Evolutionary conservation across 2,113 vertebrate genomes (phyloP).

Genomic region (Protomyctophum bolini): DNA sequence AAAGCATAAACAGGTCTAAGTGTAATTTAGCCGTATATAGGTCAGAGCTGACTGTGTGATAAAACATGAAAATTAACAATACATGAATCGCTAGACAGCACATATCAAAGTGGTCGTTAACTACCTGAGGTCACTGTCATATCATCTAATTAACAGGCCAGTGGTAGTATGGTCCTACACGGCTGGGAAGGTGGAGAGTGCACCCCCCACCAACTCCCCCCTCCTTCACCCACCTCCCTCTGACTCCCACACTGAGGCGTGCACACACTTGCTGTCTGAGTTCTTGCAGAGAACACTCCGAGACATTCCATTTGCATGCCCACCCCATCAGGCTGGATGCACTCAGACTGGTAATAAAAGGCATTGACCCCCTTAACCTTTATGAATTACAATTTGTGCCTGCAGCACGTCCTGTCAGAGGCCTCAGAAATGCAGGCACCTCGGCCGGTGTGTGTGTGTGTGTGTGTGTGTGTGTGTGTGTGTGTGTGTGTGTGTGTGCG

Average conservation of each 20-base stretch:
- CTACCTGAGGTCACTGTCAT: constrained; percentile 75
- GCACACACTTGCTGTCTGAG: constrained; percentile 71
- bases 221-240: constrained; percentile 58
- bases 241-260: constrained; percentile 66
- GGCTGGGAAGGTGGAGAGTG: constrained; percentile 68
- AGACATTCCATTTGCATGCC: constrained; percentile 85
- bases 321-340: constrained; percentile 81
- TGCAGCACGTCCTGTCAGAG: constrained; percentile 85
- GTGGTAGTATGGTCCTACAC: constrained; percentile 71
- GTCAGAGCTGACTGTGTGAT: constrained; percentile 68
- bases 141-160: constrained; percentile 76
- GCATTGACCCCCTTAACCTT: constrained; percentile 88
- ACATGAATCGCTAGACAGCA: constrained; percentile 71
- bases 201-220: constrained; percentile 40
- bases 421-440: constrained; percentile 82
- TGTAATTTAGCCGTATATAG: constrained; percentile 57
- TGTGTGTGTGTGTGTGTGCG: too few species aligned
- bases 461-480: too few species aligned
- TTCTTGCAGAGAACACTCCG: constrained; percentile 73
- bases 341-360: constrained; percentile 85
- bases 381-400: constrained; percentile 88
- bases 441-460: constrained; percentile 67
- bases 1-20: constrained; percentile 38
- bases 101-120: constrained; percentile 78
- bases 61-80: constrained; percentile 75